phyloP scores from a whole-genome alignment of 2,113 vertebrate genomes.

The Sigmodon hispidus region DNA sequence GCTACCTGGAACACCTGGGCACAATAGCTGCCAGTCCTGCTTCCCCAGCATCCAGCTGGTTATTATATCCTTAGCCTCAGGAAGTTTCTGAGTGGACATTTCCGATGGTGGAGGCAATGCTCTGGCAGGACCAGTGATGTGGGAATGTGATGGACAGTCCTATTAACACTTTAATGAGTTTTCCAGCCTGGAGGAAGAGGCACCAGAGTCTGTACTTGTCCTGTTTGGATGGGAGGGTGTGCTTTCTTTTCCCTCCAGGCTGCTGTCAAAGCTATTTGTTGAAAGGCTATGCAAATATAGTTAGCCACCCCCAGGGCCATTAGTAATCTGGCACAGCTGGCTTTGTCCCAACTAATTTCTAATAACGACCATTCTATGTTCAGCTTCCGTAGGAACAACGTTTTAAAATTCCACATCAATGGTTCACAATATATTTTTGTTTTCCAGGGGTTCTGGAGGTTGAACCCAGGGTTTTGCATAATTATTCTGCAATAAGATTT shows the following conservation, averaged over 20 bases:
- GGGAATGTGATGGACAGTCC: background rate
- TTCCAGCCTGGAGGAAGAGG: background rate
- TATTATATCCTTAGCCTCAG: background rate
- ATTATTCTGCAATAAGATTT: background rate
- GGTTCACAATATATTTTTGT: background rate
- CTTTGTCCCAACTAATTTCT: slow-evolving; percentile 77
- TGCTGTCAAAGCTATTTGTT: slow-evolving; percentile 61
- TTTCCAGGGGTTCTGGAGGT: background rate
- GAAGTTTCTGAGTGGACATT: background rate
- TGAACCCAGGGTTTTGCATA: background rate
- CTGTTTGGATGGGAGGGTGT: background rate
- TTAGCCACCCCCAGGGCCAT: slow-evolving; percentile 65
- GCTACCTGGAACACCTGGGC: background rate
- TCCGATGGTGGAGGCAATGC: background rate
- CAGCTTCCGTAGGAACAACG: background rate
- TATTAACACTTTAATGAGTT: background rate
- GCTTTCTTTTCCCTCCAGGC: background rate
- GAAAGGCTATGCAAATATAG: slow-evolving; percentile 76
- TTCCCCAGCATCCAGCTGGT: background rate
- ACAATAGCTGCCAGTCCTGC: background rate
- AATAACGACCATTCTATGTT: background rate
- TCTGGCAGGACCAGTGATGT: background rate
- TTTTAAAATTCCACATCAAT: background rate
- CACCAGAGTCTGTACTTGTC: slow-evolving; percentile 13
- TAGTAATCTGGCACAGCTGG: slow-evolving; percentile 75